Base-by-base conservation (phyloP, 2,888 invertebrate species). In the Congeria kusceri region DNA sequence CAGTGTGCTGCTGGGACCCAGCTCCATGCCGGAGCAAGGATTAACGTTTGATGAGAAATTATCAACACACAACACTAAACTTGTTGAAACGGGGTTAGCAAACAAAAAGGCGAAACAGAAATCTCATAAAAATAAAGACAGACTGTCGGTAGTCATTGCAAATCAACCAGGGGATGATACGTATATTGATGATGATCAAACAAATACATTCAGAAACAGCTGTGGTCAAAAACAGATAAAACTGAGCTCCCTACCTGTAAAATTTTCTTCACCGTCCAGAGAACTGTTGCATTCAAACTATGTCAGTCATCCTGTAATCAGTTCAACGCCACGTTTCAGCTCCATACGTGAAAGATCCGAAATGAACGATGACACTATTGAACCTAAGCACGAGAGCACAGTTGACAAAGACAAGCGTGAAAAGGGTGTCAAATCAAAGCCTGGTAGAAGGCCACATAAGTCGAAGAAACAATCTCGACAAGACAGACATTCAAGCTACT, bases 291-390 rank as follows among this genome's bases (percentile, higher is more conserved):
- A 80, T 47, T 71, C 80, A 18, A 71, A 83, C 57, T 83, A 75
- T 70, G 72, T 75, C 18, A 57, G 71, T 29, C 83, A 84, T 65
- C 86, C 86, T 25, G 61, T 80, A 58, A 74, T 80, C 56, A 86
- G 77, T 62, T 86, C 86, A 29, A 84, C 86, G 7, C 86, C 86
- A 18, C 64, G 84, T 59, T 70, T 69, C 47, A 65, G 27, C 56
- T 47, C 69, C n/a, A 65, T 64, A 15, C 46, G 49, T 13, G 68
- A 75, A 25, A 59, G 44, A 3, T n/a, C 39, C 46, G 69, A 58
- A 53, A 23, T 28, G 13, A 27, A 25, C 23, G 44, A 53, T 18
- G 62, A 67, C 9, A 46, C 61, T 44, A 15, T 59, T 4, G 56
- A 65, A 29, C n/a, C 57, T 63, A 49, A 63, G n/a, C 62, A 32